Percentiles rank a stretch among this genome's conserved stretches.
phyloP scores from a whole-genome alignment of 2,888 invertebrate genomes.

The Dasypolia templi region DNA sequence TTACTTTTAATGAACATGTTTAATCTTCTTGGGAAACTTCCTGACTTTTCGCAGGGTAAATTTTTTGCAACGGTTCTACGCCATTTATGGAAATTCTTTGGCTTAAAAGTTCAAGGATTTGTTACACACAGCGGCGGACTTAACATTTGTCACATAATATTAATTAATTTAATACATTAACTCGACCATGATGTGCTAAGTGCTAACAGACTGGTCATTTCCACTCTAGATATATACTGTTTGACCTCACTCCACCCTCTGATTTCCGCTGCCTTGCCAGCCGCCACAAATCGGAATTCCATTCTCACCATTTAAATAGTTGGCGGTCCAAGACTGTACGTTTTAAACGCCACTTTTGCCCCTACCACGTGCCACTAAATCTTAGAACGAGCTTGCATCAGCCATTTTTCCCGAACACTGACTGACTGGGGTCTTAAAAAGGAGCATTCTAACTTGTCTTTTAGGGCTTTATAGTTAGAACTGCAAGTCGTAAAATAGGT shows the following conservation, averaged over 20 bases:
- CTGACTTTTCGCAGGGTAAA: slow-evolving; percentile 19
- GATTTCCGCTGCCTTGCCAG: slow-evolving; percentile 13
- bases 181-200: neutral
- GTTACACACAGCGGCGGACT: neutral
- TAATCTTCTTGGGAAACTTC: slow-evolving; percentile 20
- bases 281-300: slow-evolving; percentile 38
- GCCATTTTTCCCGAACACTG: slow-evolving; percentile 11
- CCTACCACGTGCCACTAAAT: slow-evolving; percentile 28
- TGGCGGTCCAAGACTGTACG: neutral
- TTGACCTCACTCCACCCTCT: slow-evolving; percentile 17
- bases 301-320: slow-evolving; percentile 37
- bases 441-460: neutral
- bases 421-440: slow-evolving; percentile 1
- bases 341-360: slow-evolving; percentile 22
- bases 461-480: slow-evolving; percentile 5
- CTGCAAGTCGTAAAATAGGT: neutral
- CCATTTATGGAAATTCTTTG: slow-evolving; percentile 36
- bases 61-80: slow-evolving; percentile 30
- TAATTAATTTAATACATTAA: neutral
- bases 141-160: slow-evolving; percentile 16
- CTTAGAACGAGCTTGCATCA: slow-evolving; percentile 15
- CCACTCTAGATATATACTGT: slow-evolving; percentile 10
- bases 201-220: slow-evolving; percentile 1
- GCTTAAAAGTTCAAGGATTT: slow-evolving; percentile 15
- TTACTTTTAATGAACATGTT: slow-evolving; percentile 51